These are phyloP conservation scores for Palythoa heliodiscus DNA, from an alignment of 92 coral and sea anemone genomes.

Conservation along the genomic window DNA sequence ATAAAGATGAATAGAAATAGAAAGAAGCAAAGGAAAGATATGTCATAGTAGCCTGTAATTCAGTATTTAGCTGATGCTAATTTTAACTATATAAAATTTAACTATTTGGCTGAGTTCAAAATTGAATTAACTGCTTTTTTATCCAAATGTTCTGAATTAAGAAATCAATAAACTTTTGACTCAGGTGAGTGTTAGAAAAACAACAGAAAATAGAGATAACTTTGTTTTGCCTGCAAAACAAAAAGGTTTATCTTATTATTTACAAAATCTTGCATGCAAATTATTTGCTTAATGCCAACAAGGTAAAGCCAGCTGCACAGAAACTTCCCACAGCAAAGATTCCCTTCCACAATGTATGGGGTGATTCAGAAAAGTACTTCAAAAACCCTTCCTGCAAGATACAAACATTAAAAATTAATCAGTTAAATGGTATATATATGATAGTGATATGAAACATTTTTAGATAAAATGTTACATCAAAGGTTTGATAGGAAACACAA, in stretches of 20 bases:
- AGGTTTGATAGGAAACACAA: background rate
- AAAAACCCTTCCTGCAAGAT: conserved; percentile 89
- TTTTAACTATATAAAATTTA: background rate
- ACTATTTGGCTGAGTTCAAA: background rate
- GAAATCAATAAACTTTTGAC: background rate
- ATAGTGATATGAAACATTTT: background rate
- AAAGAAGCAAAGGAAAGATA: background rate
- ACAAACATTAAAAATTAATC: background rate
- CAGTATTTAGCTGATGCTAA: background rate
- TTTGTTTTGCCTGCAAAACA: conserved; percentile 50
- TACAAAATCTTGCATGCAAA: conserved; percentile 22
- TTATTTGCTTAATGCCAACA: conserved; percentile 86
- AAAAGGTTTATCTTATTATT: background rate
- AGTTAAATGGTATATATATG: background rate
- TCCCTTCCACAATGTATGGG: conserved; percentile 90
- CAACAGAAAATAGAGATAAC: background rate
- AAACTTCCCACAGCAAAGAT: conserved; percentile 92
- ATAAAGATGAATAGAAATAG: background rate
- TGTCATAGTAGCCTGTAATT: background rate
- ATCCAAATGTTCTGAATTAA: background rate
- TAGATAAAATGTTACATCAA: too few species aligned
- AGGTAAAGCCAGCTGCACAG: conserved; percentile 97
- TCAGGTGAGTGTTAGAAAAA: background rate
- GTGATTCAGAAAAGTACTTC: conserved; percentile 89
- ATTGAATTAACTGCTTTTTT: background rate